Base-by-base conservation (phyloP, 2,113 vertebrate species). In the Mohoua ochrocephala region DNA sequence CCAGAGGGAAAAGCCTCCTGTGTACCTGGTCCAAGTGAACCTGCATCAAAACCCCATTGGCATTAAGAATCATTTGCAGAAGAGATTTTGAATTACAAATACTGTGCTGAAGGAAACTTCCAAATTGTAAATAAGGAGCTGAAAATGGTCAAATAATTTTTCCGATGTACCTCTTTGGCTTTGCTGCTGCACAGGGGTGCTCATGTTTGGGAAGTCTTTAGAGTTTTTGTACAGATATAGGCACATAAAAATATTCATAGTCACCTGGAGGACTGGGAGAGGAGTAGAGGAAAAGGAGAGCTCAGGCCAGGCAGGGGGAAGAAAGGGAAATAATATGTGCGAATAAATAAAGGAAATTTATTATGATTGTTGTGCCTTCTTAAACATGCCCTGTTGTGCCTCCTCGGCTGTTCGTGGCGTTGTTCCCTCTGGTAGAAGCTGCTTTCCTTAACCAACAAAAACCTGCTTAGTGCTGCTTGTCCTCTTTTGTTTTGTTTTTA, bases 401-500 rank as follows among this genome's bases (percentile, higher is more conserved):
- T 81, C 67, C 87, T 52, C 42, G 53, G 76, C 60, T 87, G 56
- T 22, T 76, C 59, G 19, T 28, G 60, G 84, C 31, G 42, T 24
- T 30, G 9, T 39, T 91, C 57, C 41, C 70, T 22, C 74, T 76
- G 41, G 45, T n/a, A 83, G 74, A 26, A 95, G 33, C 31, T 61
- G 80, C 37, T 91, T 92, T 80, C 42, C 76, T 50, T 68, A 77
- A 75, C 64, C 64, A 96, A 60, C 6, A 21, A 95, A 87, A 94
- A 81, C 35, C 64, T 89, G 47, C 60, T 74, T 87, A 87, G 44
- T 70, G 67, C 79, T 90, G 57, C 83, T 93, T 84, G 63, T 88
- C 86, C 75, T 76, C 42, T 80, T 83, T 75, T 93, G 82, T 73
- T 94, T 84, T 67, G 74, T 64, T 94, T 94, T 92, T 33, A 54